Conservation (phyloP, 2,797 vertebrate species). For the Notolepis coatsorum region DNA sequence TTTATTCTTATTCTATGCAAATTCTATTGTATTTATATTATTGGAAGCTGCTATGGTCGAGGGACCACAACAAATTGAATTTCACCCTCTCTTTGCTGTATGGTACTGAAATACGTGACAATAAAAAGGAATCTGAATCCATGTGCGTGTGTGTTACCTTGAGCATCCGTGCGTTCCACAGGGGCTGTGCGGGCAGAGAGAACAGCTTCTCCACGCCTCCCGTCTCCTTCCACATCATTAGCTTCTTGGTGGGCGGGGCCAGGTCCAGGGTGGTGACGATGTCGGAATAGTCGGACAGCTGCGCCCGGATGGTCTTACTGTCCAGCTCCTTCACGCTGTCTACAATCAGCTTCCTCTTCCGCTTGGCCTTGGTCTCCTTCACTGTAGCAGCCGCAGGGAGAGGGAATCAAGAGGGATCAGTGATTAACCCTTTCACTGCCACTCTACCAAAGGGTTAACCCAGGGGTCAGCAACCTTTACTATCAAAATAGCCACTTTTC, state of each 20-base stretch:
- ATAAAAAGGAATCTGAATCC: no score
- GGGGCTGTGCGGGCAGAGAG: constrained; percentile 88
- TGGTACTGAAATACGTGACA: no score
- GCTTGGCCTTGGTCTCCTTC: constrained; percentile 92
- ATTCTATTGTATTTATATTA: no score
- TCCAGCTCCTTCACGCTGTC: constrained; percentile 92
- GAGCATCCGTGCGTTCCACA: constrained; percentile 89
- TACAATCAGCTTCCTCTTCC: constrained; percentile 92
- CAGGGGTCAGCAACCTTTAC: no score
- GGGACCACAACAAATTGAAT: no score
- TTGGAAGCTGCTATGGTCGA: no score
- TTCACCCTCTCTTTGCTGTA: no score
- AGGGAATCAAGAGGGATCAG: no score
- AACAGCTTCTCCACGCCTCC: constrained; percentile 92
- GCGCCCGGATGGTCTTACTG: constrained; percentile 91
- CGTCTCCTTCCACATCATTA: constrained; percentile 95
- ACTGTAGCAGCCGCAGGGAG: constrained; percentile 75
- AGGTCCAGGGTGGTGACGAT: constrained; percentile 92
- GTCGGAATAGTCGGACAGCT: constrained; percentile 91
- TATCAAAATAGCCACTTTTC: no score
- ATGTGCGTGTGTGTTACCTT: constrained; percentile 76
- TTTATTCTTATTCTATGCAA: no score
- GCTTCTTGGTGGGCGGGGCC: constrained; percentile 90
- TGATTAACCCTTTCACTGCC: no score
- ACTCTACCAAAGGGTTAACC: no score